Percentiles rank a stretch among this genome's conserved stretches.
Conservation (phyloP, 2,888 invertebrate genomes). For the Clanis bilineata region DNA sequence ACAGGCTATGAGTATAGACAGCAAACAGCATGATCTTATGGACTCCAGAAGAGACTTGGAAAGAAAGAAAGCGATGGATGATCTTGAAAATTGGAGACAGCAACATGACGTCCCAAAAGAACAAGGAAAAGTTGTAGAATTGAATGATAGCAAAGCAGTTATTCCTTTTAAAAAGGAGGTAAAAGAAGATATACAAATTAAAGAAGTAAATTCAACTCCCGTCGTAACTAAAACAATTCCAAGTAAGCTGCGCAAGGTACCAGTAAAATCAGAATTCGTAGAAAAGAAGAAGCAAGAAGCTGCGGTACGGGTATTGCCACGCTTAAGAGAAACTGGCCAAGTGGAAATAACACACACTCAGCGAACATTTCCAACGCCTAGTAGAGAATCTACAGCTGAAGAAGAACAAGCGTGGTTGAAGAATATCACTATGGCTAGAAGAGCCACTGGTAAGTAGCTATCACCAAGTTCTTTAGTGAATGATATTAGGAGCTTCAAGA, state of each 20-base stretch:
- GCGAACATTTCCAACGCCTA: conserved; percentile 91
- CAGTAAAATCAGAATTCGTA: conserved; percentile 60
- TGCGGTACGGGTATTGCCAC: conserved; percentile 72
- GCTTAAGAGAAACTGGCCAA: conserved; percentile 79
- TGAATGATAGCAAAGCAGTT: conserved; percentile 1
- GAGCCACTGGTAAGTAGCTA: conserved; percentile 71
- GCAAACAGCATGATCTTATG: conserved; percentile 82
- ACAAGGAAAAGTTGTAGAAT: background rate
- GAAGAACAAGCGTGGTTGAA: conserved; percentile 91
- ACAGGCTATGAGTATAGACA: conserved; percentile 74
- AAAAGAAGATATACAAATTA: conserved; percentile 20
- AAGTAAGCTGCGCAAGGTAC: conserved; percentile 26
- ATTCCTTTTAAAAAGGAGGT: conserved; percentile 34
- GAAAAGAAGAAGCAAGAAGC: conserved; percentile 61
- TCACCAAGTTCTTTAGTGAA: background rate
- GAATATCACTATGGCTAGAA: conserved; percentile 88
- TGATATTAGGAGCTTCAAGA: no score
- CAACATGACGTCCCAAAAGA: background rate
- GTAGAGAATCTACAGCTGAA: conserved; percentile 86
- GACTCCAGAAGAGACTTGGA: conserved; percentile 84
- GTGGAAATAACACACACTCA: conserved; percentile 88
- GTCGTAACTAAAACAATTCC: background rate
- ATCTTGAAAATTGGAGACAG: conserved; percentile 83
- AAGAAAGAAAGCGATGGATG: conserved; percentile 84
- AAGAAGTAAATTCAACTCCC: conserved; percentile 13